A percentile compares a stretch with the other conserved stretches of the same genome.
Conservation (phyloP, 2,888 invertebrate species). For the Caenorhabditis sp. region DNA sequence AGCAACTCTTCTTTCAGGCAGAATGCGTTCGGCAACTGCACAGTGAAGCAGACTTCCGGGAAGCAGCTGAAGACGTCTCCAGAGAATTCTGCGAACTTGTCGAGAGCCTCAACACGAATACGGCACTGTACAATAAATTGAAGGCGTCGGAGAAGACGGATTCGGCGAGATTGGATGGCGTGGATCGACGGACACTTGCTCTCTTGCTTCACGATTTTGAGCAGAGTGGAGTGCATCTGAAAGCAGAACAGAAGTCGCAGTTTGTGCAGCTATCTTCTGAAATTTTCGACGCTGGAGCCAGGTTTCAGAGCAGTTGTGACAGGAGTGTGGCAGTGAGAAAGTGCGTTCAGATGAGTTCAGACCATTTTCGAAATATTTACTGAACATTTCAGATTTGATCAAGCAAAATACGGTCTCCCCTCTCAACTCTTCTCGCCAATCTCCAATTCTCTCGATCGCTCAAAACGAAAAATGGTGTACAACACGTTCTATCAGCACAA, state of each 20-base stretch:
- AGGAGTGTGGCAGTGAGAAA: slow-evolving; percentile 60
- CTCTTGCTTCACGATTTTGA: slow-evolving; percentile 97
- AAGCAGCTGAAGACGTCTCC: slow-evolving; percentile 93
- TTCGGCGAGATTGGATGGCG: slow-evolving; percentile 79
- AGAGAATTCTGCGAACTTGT: slow-evolving; percentile 93
- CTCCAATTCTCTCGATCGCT: slow-evolving; percentile 65
- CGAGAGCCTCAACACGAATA: slow-evolving; percentile 93
- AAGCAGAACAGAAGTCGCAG: slow-evolving; percentile 86
- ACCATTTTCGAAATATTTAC: not conserved
- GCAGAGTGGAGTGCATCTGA: slow-evolving; percentile 96
- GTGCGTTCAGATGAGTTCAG: slow-evolving; percentile 35
- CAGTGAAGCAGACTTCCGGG: slow-evolving; percentile 88
- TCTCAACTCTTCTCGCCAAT: slow-evolving; percentile 66
- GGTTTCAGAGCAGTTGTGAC: slow-evolving; percentile 75
- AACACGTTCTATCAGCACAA: slow-evolving; percentile 74
- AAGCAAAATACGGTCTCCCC: slow-evolving; percentile 64
- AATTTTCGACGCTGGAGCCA: slow-evolving; percentile 79
- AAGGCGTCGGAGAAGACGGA: slow-evolving; percentile 89
- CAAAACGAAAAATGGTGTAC: slow-evolving; percentile 72
- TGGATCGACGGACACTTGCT: slow-evolving; percentile 92
- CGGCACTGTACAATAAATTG: slow-evolving; percentile 90
- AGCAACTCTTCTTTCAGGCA: too few relatives aligned
- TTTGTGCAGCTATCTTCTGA: slow-evolving; percentile 66
- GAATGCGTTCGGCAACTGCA: slow-evolving; percentile 97
- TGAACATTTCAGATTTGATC: slow-evolving; percentile 57